Percentiles rank a stretch among this genome's conserved stretches.
Conservation (phyloP, 2,888 invertebrate genomes). For the Ferdinandea cuprea region DNA sequence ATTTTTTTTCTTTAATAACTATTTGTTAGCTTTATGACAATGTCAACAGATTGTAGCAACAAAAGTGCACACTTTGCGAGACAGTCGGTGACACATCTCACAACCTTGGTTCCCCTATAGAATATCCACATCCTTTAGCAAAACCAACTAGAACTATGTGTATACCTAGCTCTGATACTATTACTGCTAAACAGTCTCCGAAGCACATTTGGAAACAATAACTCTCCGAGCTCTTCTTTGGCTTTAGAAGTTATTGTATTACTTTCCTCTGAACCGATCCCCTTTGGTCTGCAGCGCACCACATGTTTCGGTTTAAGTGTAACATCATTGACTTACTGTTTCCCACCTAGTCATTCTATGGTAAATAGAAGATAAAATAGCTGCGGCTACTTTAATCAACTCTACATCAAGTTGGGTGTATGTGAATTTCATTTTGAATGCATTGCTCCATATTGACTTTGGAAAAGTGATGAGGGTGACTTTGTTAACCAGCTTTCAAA, state of each 20-base stretch:
- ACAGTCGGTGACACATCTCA: neutral
- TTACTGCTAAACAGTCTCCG: constrained; percentile 37
- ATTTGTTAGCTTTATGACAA: too few species aligned
- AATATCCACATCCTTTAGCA: neutral
- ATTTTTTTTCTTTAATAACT: too few species aligned
- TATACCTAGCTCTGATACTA: constrained; percentile 25
- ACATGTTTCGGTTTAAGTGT: constrained; percentile 40
- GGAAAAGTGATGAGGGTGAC: constrained; percentile 64
- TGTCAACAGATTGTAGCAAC: too few species aligned
- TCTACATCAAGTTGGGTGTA: constrained; percentile 40
- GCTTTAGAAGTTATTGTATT: constrained; percentile 17
- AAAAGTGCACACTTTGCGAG: too few species aligned
- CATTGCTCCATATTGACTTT: constrained; percentile 69
- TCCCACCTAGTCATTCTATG: constrained; percentile 10
- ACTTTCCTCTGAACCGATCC: neutral
- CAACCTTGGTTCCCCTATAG: neutral
- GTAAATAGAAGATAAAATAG: constrained; percentile 33
- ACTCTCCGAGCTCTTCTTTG: constrained; percentile 41
- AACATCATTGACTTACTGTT: constrained; percentile 56
- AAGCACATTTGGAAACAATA: constrained; percentile 62
- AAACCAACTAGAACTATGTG: constrained; percentile 6
- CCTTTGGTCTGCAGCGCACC: neutral
- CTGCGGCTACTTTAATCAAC: constrained; percentile 71
- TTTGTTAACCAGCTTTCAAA: constrained; percentile 57
- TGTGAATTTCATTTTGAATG: constrained; percentile 65